Base-by-base conservation (phyloP, 2,888 invertebrate genomes). In the Cataglyphis albicans region DNA sequence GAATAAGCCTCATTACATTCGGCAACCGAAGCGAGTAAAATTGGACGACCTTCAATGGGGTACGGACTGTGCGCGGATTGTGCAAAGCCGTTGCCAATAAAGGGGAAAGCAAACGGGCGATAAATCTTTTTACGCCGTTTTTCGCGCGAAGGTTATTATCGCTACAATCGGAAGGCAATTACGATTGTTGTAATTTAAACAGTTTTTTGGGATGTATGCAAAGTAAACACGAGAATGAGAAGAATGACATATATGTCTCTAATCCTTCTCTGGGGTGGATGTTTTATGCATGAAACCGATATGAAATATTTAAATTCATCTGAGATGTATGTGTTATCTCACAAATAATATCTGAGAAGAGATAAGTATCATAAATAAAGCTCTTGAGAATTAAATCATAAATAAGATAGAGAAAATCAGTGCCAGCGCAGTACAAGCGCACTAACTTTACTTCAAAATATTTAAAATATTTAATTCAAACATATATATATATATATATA, bases 61-160 rank as follows among this genome's bases (percentile, higher is more conserved):
- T 65, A 76, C 21, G n/a, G 35, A 38, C 29, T 41, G 57, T 10
- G 21, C 41, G 25, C 38, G 41, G 15, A 57, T 76, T 76, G 76
- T 38, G 67, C 29, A 76, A 76, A 7, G 9, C 5, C 5, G 12
- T 76, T 76, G 10, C 67, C 12, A 57, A 76, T 76, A 76, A 67
- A 57, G 67, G 57, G 18, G 57, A 76, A 76, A 76, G 55, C n/a
- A 52, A 52, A 52, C 15, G 38, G 10, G 18, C 6, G 21, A 21
- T 10, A 63, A 55, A 55, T 67, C 41, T 15, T 52, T 67, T 41
- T 32, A 15, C 55, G 18, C 64, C 25, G 1, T 52, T 76, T 75
- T 52, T 9, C 7, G 18, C 55, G 55, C n/a, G 64, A 76, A 76
- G 76, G 67, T n/a, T 76, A 67, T 32, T 9, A 29, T 25, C 12